Evolutionary conservation across 2,888 invertebrate genomes (phyloP), one percentile per base, ranked within the genome.

Genomic region (Caenorhabditis uteleia): DNA sequence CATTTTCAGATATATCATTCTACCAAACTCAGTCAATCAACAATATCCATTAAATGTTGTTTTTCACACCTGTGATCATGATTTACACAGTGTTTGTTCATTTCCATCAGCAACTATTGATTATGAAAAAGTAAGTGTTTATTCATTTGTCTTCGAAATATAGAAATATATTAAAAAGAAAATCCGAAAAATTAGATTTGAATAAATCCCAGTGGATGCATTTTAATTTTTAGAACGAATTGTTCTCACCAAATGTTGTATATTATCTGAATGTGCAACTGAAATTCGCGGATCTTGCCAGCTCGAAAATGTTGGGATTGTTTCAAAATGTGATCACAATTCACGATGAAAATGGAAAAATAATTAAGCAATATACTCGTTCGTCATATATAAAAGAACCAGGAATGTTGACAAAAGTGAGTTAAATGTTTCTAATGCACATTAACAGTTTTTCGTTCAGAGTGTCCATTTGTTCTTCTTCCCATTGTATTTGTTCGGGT

Each of bases 81-180:
- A 80, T 44, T 61, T 81, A 23, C 72, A 75, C 62, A 80, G 80
- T 31, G 70, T 80, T 38, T 80, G 80, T 51, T 77, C 76, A 2
- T 81, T 72, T 65, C 80, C 80, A 2, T 66, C 78, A 31, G 80
- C 80, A 18, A 50, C 55, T 14, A 20, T 77, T 8, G 53, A 68
- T 25, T 66, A 71, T 36, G 54, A 68, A 29, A 56, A 77, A 55
- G 77, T 77, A 16, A 20, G 21, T 21, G 31, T 39, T 23, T n/a
- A 29, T 42, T 2, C 8, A 14, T 31, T 57, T 44, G 29, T 31
- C 33, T 67, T 33, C 12, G 34, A 4, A 39, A 39, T 8, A 29
- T 29, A 8, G 12, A 29, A 6, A 29, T 29, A 29, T 29, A 29
- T 29, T 29, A 8, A 29, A 29, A 29, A 29, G 12, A 40, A 33